Conservation (phyloP, 1,140 invertebrate species). For the Drosophila malerkotliana region DNA sequence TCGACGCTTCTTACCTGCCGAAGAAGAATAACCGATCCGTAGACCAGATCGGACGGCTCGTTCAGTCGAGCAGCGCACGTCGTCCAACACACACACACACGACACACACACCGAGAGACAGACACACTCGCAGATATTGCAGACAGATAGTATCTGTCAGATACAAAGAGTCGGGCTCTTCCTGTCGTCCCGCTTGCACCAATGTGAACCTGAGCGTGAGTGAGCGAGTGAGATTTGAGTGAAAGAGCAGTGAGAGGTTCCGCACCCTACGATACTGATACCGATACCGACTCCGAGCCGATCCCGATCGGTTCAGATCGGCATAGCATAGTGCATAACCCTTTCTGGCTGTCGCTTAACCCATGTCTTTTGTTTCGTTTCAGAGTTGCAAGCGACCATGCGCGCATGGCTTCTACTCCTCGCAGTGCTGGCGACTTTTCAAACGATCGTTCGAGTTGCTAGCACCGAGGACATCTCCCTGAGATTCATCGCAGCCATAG, state of each 20-base stretch:
- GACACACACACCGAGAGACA: constrained; percentile 2
- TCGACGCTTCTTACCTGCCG: constrained; percentile 37
- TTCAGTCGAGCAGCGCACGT: constrained; percentile 55
- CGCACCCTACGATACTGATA: background rate
- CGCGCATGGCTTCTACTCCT: constrained; percentile 85
- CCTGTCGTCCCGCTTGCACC: constrained; percentile 60
- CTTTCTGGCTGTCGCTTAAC: constrained; percentile 72
- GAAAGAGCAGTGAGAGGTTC: constrained; percentile 11
- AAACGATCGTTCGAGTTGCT: constrained; percentile 83
- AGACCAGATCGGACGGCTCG: constrained; percentile 17
- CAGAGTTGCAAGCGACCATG: constrained; percentile 85
- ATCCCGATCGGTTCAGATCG: constrained; percentile 1
- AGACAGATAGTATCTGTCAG: constrained; percentile 24
- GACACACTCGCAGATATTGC: constrained; percentile 5
- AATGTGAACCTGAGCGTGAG: constrained; percentile 50
- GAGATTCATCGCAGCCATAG: constrained; percentile 82
- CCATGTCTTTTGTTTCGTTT: constrained; percentile 82
- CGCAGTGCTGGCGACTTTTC: constrained; percentile 84
- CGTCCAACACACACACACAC: constrained; percentile 46
- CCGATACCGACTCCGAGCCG: background rate
- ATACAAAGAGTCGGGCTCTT: constrained; percentile 27
- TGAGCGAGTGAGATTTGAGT: constrained; percentile 24
- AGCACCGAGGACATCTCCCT: constrained; percentile 83
- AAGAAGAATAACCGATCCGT: constrained; percentile 37
- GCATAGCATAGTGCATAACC: constrained; percentile 63